phyloP scores from a whole-genome alignment of 2,113 vertebrate species.

The Cheirogaleus medius region DNA sequence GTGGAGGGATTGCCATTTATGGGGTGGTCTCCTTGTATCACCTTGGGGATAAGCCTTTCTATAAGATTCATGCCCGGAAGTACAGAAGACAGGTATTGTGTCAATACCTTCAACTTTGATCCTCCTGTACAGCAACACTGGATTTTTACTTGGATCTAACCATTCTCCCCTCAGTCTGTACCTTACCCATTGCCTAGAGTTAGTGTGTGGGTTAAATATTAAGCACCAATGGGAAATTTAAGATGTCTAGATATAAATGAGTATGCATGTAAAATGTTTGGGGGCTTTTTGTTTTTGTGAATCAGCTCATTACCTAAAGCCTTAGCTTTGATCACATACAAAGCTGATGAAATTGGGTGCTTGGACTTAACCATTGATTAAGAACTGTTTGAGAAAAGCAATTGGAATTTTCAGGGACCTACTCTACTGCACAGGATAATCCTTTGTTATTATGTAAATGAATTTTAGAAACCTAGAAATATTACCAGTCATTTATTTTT shows the following conservation, averaged over 20 bases:
- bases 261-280: background rate
- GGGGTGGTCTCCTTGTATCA: background rate
- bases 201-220: background rate
- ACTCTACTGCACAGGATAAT: background rate
- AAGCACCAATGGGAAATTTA: background rate
- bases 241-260: background rate
- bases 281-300: background rate
- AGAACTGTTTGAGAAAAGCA: background rate
- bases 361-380: background rate
- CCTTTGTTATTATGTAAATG: background rate
- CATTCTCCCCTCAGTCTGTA: background rate
- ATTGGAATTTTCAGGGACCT: background rate
- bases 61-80: background rate
- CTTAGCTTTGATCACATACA: background rate
- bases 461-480: background rate
- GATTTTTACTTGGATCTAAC: background rate
- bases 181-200: background rate
- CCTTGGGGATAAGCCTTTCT: background rate
- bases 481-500: background rate
- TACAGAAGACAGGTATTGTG: background rate
- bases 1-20: background rate
- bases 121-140: accelerated
- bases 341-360: background rate
- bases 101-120: background rate
- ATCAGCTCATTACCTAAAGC: background rate